Evolutionary conservation across 2,888 invertebrate genomes (phyloP).

Genomic region (Netelia virgata): DNA sequence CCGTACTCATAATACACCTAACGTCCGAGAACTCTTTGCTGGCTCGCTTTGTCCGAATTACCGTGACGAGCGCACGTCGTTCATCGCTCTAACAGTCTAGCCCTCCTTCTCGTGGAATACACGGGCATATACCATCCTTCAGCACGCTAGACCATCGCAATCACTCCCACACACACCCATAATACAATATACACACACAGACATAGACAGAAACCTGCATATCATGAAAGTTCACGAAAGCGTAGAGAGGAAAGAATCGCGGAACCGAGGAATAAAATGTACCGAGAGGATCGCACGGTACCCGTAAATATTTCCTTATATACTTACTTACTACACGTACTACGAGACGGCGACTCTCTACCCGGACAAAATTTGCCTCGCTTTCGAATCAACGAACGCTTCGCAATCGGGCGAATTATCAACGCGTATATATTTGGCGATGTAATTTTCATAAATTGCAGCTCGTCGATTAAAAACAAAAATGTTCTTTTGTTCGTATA

Average conservation of each 20-base stretch:
- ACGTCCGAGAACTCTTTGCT: conserved; percentile 21
- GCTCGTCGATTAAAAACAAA: too few relatives aligned
- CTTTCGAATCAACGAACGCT: too few relatives aligned
- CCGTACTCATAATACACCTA: background rate
- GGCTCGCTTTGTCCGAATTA: conserved; percentile 61
- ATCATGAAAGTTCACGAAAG: conserved; percentile 60
- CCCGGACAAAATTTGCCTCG: too few relatives aligned
- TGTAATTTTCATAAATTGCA: too few relatives aligned
- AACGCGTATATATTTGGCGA: too few relatives aligned
- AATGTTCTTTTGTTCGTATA: too few relatives aligned
- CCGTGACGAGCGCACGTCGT: conserved; percentile 57
- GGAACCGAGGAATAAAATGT: conserved; percentile 39
- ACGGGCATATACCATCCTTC: background rate
- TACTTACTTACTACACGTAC: too few relatives aligned
- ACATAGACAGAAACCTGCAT: conserved; percentile 8
- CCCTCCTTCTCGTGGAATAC: conserved; percentile 8
- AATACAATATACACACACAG: background rate
- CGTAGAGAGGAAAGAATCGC: conserved; percentile 58
- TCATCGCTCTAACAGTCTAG: conserved; percentile 24
- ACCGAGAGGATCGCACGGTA: too few relatives aligned
- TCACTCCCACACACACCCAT: background rate
- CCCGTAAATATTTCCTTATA: too few relatives aligned
- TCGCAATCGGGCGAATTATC: too few relatives aligned
- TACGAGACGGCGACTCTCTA: too few relatives aligned
- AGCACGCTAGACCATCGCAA: conserved; percentile 35